Base-by-base conservation (phyloP, 2,113 vertebrate genomes). In the Rhizomys pruinosus region DNA sequence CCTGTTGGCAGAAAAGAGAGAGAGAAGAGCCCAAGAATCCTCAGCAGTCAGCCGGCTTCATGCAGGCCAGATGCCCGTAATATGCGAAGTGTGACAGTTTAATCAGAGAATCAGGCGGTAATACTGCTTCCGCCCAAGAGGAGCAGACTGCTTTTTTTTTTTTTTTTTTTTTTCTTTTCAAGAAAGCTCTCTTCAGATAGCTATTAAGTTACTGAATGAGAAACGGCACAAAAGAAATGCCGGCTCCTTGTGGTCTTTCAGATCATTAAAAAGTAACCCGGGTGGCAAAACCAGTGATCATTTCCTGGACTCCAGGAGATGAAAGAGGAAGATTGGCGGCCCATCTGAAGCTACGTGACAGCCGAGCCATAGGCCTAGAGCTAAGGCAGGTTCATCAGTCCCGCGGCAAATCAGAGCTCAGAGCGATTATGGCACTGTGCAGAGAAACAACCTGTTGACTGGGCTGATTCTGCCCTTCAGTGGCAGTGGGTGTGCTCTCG, bases 191-290 rank as follows among this genome's bases (percentile, higher is more conserved):
- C 79, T 81, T 81, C 77, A 78, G 91, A 76, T 71, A 95, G 87
- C 95, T 90, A 94, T 97, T 95, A 96, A 76, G 81, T 90, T 95
- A 93, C 4, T 96, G 94, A 96, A 96, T 92, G 93, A 92, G 69
- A 74, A 87, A 68, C 19, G 8, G 37, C 81, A 96, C 95, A 96
- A 96, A 97, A 89, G 96, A 87, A 92, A 92, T 5, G 68, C 44
- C 0, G 87, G 93, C 96, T 96, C 92, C 96, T 96, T 87, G 93
- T 42, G 91, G 95, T 95, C 94, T 96, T 95, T 95, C 94, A 95
- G 95, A 97, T 97, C 95, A 97, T 97, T 97, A 97, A 97, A 97
- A 97, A 95, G 96, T 95, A 94, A 96, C 97, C 96, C 94, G 91
- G 96, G 97, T 96, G 94, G 95, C 93, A 85, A 93, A 91, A 71